A percentile compares a stretch with the other conserved stretches of the same genome.
Conservation (phyloP, 1,140 invertebrate genomes). For the Branchinecta lynchi region DNA sequence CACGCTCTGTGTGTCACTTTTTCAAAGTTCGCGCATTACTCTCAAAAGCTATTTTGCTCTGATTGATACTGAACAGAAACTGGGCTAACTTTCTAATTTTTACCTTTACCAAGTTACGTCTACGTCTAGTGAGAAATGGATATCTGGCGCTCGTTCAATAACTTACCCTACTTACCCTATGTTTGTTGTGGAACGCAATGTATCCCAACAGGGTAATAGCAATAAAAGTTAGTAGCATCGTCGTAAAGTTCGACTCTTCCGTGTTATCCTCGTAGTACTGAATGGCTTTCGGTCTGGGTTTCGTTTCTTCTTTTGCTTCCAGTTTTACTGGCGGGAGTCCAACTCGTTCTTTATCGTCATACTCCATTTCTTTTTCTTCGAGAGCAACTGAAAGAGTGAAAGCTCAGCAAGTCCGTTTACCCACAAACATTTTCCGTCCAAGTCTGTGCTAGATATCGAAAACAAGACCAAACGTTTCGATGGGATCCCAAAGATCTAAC, state of each 20-base stretch:
- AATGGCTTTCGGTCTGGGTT: not conserved
- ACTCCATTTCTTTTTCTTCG: not conserved
- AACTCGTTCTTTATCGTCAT: not conserved
- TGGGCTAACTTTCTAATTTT: too few relatives aligned
- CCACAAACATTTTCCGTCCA: too few relatives aligned
- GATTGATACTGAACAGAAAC: too few relatives aligned
- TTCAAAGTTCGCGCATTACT: too few relatives aligned
- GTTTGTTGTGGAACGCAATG: not conserved
- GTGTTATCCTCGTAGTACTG: not conserved
- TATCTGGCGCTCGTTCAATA: not conserved
- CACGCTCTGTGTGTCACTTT: too few relatives aligned
- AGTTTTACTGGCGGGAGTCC: not conserved
- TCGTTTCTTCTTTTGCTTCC: not conserved
- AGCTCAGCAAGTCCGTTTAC: too few relatives aligned
- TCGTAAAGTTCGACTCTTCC: not conserved
- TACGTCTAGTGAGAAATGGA: too few relatives aligned
- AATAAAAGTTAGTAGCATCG: not conserved
- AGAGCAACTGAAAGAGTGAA: not conserved
- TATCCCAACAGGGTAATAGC: slow-evolving; percentile 2
- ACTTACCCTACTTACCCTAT: slow-evolving; percentile 9
- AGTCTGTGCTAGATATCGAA: too few relatives aligned
- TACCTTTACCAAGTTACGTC: too few relatives aligned
- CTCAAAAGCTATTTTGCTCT: too few relatives aligned
- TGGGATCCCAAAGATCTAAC: too few relatives aligned
- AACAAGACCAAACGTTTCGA: too few relatives aligned